Conservation (phyloP, 2,113 vertebrate genomes). For the Agelaius phoeniceus region DNA sequence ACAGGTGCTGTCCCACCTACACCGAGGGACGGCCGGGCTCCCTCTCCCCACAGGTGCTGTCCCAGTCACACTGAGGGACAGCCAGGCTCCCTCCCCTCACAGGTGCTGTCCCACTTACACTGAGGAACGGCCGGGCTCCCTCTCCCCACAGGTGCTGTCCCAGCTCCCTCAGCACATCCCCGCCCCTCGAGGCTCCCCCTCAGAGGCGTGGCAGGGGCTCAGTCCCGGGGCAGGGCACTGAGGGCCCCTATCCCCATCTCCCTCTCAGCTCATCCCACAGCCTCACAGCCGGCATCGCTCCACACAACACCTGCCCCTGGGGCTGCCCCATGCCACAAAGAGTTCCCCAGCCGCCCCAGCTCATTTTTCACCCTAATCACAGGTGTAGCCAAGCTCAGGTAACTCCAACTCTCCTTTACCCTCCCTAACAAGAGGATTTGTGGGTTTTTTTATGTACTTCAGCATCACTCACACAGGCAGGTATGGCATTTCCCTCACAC, state of each 20-base stretch:
- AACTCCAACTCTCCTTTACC: not conserved
- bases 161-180: not conserved
- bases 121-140: not conserved
- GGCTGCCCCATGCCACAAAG: not conserved
- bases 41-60: not conserved
- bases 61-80: no score
- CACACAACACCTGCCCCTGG: not conserved
- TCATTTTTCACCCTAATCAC: not conserved
- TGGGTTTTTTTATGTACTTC: not conserved
- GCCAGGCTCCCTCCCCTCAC: not conserved
- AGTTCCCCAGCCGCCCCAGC: not conserved
- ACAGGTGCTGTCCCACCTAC: not conserved
- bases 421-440: not conserved
- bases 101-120: no score
- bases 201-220: not conserved
- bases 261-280: not conserved
- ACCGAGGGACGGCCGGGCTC: not conserved
- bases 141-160: not conserved
- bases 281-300: not conserved
- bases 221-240: not conserved
- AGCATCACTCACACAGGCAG: not conserved
- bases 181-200: not conserved
- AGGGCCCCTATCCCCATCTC: fast-evolving
- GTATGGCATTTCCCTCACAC: not conserved
- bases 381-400: not conserved